A percentile compares a stretch with the other conserved stretches of the same genome.
phyloP scores from a whole-genome alignment of 2,797 vertebrate species.

The Falco berigora region DNA sequence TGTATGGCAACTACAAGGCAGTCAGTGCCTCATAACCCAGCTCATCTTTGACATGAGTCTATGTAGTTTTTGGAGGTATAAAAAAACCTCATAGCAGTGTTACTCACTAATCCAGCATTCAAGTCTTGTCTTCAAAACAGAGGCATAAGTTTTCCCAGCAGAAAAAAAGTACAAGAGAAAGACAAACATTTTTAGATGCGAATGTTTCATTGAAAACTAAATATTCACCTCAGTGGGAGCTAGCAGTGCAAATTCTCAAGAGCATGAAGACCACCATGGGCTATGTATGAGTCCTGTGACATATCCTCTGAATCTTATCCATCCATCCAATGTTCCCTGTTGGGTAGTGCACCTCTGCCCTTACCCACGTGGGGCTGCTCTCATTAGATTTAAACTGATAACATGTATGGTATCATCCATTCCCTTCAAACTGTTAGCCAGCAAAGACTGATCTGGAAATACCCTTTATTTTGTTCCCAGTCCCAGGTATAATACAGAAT shows the following conservation, averaged over 20 bases:
- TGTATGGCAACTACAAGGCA: not conserved
- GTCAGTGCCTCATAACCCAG: not conserved
- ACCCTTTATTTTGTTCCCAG: not conserved
- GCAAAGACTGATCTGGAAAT: not conserved
- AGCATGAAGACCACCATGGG: not conserved
- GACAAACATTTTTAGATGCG: fast-evolving
- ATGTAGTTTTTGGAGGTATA: not conserved
- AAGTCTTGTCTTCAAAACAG: not conserved
- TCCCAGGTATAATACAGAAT: not conserved
- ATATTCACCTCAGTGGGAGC: not conserved
- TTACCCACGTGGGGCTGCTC: not conserved
- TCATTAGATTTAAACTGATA: not conserved
- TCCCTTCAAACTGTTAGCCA: not conserved
- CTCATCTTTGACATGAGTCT: not conserved
- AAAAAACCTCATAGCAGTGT: not conserved
- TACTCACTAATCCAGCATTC: not conserved
- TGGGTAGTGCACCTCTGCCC: not conserved
- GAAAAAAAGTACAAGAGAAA: not conserved
- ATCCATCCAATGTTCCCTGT: not conserved
- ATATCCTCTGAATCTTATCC: not conserved
- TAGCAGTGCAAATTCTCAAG: not conserved
- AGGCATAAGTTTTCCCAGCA: not conserved
- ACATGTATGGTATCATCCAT: not conserved
- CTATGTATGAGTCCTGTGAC: not conserved
- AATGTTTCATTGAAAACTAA: not conserved